Conservation (phyloP, 2,113 vertebrate species). For the Oryzias woworae region DNA sequence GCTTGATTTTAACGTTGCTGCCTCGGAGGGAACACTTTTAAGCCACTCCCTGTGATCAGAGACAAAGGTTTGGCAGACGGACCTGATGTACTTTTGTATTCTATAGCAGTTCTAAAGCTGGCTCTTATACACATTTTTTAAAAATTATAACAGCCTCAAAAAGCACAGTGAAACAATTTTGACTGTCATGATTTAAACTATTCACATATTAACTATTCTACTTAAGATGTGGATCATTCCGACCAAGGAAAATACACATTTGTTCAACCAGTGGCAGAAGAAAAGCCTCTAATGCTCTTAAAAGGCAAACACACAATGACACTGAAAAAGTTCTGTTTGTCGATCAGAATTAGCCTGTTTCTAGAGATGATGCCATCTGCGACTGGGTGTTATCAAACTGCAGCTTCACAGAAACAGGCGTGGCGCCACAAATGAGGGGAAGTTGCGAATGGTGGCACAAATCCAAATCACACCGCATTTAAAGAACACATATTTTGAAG, state of each 20-base stretch:
- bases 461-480: no score
- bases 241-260: no score
- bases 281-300: constrained; percentile 18
- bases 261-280: constrained; percentile 22
- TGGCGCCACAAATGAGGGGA: background rate
- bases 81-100: background rate
- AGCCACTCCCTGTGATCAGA: background rate
- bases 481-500: no score
- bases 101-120: background rate
- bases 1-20: background rate
- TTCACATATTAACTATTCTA: constrained; percentile 52
- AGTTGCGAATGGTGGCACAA: background rate
- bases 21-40: background rate
- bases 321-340: no score
- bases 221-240: constrained; percentile 28
- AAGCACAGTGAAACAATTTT: constrained; percentile 35
- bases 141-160: constrained; percentile 19
- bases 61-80: background rate
- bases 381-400: background rate
- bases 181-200: constrained; percentile 45
- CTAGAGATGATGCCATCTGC: background rate
- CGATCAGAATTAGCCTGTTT: background rate
- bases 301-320: constrained; percentile 13
- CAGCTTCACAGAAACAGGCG: background rate
- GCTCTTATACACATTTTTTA: constrained; percentile 17